Conservation (phyloP, 2,888 invertebrate species). For the Ophion slaviceki region DNA sequence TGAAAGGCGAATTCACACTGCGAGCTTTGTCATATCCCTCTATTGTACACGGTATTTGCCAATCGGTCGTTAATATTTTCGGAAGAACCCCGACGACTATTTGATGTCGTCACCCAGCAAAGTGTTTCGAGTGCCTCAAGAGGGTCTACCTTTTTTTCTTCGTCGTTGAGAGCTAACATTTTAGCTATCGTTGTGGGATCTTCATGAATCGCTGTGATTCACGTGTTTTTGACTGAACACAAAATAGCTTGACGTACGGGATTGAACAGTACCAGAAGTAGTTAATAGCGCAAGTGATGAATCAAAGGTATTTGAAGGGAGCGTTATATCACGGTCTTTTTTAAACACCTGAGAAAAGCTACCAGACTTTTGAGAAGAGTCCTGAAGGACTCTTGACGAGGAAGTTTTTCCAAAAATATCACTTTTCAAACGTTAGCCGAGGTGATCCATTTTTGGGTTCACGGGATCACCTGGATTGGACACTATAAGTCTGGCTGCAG, state of each 20-base stretch:
- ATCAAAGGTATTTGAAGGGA: not conserved
- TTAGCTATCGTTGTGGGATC: not conserved
- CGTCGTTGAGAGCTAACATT: not conserved
- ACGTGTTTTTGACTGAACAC: not conserved
- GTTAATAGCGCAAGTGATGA: not conserved
- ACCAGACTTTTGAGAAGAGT: not conserved
- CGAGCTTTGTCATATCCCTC: not conserved
- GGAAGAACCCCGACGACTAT: not conserved
- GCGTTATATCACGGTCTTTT: not conserved
- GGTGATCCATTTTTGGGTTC: too few relatives aligned
- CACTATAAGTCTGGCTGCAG: not conserved
- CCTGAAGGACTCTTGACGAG: not conserved
- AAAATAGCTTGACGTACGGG: not conserved
- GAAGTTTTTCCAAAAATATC: not conserved
- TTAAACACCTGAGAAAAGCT: not conserved
- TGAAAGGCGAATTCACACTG: slow-evolving; percentile 2
- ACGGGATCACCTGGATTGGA: not conserved
- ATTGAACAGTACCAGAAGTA: not conserved
- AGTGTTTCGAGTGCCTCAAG: not conserved
- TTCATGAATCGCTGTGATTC: not conserved
- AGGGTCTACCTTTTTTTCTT: not conserved
- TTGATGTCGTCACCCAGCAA: not conserved
- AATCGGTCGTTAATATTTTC: not conserved
- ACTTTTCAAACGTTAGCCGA: not conserved
- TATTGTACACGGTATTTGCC: not conserved